phyloP scores from a whole-genome alignment of 2,888 invertebrate genomes.

The Ferdinandea cuprea region DNA sequence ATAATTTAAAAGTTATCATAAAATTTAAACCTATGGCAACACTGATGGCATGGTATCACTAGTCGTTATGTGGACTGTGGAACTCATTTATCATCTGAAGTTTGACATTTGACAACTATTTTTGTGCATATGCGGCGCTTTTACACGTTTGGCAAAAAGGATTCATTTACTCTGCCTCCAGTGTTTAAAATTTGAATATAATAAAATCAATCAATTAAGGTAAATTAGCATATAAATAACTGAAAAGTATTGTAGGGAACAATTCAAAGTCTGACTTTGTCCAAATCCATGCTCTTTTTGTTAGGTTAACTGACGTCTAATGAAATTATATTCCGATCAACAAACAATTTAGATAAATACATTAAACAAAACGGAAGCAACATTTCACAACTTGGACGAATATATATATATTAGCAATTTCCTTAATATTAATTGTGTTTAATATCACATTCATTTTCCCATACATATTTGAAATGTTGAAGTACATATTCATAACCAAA shows the following conservation, averaged over 20 bases:
- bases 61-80: slow-evolving; percentile 10
- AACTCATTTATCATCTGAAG: slow-evolving; percentile 16
- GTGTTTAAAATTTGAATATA: slow-evolving; percentile 14
- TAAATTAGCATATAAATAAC: neutral
- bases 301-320: neutral
- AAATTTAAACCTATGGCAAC: too few species aligned
- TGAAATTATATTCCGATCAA: too few species aligned
- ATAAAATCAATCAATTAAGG: slow-evolving; percentile 13
- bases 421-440: too few species aligned
- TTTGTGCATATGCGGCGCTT: slow-evolving; percentile 56
- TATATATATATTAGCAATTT: too few species aligned
- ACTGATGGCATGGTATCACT: slow-evolving; percentile 50
- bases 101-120: slow-evolving; percentile 22
- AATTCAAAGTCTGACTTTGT: neutral
- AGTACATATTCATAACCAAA: slow-evolving; percentile 45
- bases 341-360: neutral
- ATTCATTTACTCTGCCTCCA: neutral
- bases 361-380: neutral
- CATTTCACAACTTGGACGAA: too few species aligned
- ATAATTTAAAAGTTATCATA: too few species aligned
- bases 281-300: neutral
- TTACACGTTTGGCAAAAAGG: slow-evolving; percentile 49
- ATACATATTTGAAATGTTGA: slow-evolving; percentile 21
- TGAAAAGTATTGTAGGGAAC: too few species aligned
- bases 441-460: too few species aligned